Evolutionary conservation across 2,888 invertebrate species (phyloP), one percentile per base, ranked within the genome.

Genomic region (Chalcis sispes): DNA sequence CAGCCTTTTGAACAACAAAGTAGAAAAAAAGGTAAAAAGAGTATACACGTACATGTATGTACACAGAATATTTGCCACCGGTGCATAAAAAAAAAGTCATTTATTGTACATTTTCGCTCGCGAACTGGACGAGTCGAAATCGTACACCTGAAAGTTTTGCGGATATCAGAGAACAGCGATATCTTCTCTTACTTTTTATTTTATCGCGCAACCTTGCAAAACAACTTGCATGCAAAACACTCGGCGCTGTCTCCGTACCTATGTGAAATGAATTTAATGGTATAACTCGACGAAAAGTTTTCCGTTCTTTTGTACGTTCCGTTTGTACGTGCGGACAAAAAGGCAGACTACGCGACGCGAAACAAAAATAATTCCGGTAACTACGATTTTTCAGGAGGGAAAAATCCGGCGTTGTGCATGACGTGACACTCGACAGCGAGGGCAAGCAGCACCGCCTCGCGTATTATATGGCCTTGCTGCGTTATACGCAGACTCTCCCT

Each of bases 41-140:
- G n/a, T n/a, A 20, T n/a, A 18, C 25, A 52, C 4, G 8, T 8
- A 52, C 23, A 25, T 52, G 52, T 25, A 3, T 15, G 52, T 18
- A 18, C 48, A 18, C 5, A 52, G 8, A 52, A 52, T 25, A 56
- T 23, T 23, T 50, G n/a, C n/a, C n/a, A n/a, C n/a, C n/a, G n/a
- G n/a, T n/a, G n/a, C n/a, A n/a, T n/a, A n/a, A n/a, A 54, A 52
- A 54, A 54, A 54, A 54, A 20, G n/a, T n/a, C 48, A 5, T 48
- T 48, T 29, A 25, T 59, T 32, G 20, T 15, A 23, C 40, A 15
- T 7, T 1, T 40, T 15, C 27, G 18, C 18, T 3, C 18, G 18
- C 18, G 23, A 42, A 5, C 29, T 32, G 32, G 4, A 10, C 32
- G 18, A 4, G 15, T 25, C 40, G 59, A 54, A 54, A 54, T 15